Conservation (phyloP, 2,113 vertebrate genomes). For the Noturus placidus region DNA sequence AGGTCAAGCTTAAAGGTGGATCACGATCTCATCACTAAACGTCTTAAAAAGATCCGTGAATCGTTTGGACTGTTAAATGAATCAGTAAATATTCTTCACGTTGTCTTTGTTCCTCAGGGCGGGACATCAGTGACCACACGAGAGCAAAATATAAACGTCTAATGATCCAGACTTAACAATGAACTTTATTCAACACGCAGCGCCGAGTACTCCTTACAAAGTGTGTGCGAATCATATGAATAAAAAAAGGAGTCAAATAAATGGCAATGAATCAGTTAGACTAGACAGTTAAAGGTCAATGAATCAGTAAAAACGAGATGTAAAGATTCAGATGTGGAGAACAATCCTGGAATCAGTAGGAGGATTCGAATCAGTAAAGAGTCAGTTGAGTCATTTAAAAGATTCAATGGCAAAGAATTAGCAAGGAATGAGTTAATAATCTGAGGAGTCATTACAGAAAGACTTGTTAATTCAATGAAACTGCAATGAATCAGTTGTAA, state of each 20-base stretch:
- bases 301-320: background rate
- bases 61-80: background rate
- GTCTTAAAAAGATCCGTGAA: background rate
- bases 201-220: background rate
- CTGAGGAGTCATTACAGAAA: background rate
- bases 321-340: background rate
- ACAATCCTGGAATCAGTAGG: background rate
- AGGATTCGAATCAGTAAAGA: background rate
- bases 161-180: conserved; percentile 51
- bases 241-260: background rate
- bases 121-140: conserved; percentile 15
- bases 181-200: conserved; percentile 46
- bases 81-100: background rate
- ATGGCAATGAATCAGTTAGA: background rate
- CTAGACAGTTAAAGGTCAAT: background rate
- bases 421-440: background rate
- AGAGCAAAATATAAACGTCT: conserved; percentile 38
- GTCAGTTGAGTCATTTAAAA: background rate
- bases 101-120: conserved; percentile 20
- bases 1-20: no score
- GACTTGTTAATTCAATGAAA: background rate
- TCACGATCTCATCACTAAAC: background rate
- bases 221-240: background rate
- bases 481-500: background rate
- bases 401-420: background rate